Conservation (phyloP, 2,113 vertebrate species). For the Pardalotus punctatus region DNA sequence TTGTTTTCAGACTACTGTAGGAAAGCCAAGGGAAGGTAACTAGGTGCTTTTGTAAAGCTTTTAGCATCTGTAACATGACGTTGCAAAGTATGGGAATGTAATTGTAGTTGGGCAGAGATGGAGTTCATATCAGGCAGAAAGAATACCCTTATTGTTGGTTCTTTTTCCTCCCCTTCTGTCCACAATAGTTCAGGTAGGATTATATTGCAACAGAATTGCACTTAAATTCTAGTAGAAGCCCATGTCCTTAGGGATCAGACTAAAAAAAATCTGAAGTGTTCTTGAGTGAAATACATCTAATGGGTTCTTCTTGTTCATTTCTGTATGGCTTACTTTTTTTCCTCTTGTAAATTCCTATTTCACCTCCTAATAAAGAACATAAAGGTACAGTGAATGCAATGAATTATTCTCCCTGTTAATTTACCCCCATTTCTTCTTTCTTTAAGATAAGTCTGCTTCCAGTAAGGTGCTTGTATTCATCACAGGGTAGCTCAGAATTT, state of each 20-base stretch:
- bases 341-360: not conserved
- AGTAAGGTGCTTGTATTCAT: not conserved
- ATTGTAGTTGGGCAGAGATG: not conserved
- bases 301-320: not conserved
- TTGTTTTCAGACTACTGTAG: not conserved
- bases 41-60: not conserved
- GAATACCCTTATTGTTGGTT: not conserved
- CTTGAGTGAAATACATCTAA: not conserved
- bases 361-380: not conserved
- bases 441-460: fast-evolving
- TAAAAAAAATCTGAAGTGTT: not conserved
- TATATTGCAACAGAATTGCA: not conserved
- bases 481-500: not conserved
- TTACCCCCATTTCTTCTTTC: not conserved
- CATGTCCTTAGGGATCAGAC: not conserved
- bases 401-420: not conserved
- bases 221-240: not conserved
- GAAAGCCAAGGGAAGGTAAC: not conserved
- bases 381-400: not conserved
- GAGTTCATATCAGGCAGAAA: not conserved
- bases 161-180: not conserved
- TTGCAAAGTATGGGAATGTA: not conserved
- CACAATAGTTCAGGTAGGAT: not conserved
- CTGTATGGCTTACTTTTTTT: not conserved
- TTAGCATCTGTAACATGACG: not conserved